Percentiles rank a stretch among this genome's conserved stretches.
These are phyloP conservation scores for Chelonoidis abingdonii DNA, from an alignment of 2,113 vertebrate genomes.

Conservation along the genomic window DNA sequence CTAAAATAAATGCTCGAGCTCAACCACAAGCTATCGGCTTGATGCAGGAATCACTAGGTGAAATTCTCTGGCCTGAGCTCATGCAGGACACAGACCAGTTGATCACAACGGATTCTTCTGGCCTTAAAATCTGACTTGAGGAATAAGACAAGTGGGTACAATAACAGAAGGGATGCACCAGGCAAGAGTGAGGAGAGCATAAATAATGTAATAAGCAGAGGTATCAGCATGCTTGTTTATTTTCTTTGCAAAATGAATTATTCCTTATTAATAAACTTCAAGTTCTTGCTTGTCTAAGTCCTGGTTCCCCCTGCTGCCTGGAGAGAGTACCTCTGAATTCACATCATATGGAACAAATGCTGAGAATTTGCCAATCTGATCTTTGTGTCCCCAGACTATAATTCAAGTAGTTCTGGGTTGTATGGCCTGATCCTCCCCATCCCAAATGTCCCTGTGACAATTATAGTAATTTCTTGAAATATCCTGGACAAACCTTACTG, in stretches of 20 bases:
- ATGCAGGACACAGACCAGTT: background rate
- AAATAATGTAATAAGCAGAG: rapidly evolving
- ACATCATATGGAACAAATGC: background rate
- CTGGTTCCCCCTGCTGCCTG: background rate
- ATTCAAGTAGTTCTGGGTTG: background rate
- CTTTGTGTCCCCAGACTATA: background rate
- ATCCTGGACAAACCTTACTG: no score
- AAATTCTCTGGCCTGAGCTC: background rate
- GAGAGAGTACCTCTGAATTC: background rate
- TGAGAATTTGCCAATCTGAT: background rate
- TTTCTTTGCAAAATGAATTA: background rate
- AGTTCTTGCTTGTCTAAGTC: background rate
- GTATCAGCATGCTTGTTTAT: background rate
- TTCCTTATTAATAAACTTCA: background rate
- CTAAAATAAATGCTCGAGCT: background rate
- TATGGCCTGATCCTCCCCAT: background rate
- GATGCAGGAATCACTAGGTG: background rate
- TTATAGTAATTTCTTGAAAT: no score
- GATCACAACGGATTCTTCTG: background rate
- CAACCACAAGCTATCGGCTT: background rate
- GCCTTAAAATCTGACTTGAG: background rate
- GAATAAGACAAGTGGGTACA: background rate
- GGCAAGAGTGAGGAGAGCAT: background rate
- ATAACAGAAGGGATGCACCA: background rate
- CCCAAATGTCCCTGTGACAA: background rate